Evolutionary conservation across 2,888 invertebrate genomes (phyloP).

Genomic region (Diarsia mendica): DNA sequence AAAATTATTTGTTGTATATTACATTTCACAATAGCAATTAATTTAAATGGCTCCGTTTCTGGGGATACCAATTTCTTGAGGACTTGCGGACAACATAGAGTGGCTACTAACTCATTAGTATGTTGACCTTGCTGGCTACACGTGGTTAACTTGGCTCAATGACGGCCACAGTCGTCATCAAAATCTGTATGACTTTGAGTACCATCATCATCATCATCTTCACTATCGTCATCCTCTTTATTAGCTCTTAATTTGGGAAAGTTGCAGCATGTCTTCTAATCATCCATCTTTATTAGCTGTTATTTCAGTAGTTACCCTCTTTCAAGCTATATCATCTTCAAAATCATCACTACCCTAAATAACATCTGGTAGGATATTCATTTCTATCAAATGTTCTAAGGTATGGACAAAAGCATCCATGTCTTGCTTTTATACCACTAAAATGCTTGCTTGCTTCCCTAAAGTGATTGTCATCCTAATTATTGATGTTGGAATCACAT

Average conservation of each 20-base stretch:
- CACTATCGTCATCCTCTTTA: neutral
- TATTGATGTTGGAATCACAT: neutral
- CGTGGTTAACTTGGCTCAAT: constrained; percentile 1
- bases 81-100: neutral
- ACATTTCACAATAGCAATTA: constrained; percentile 3
- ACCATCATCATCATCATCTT: neutral
- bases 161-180: neutral
- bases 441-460: neutral
- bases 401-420: neutral
- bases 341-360: neutral
- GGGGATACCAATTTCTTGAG: neutral
- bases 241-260: neutral
- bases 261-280: neutral
- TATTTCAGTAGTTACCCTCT: neutral
- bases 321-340: neutral
- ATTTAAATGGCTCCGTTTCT: neutral
- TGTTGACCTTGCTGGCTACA: constrained; percentile 9
- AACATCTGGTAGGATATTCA: neutral
- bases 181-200: neutral
- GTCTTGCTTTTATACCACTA: neutral
- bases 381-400: neutral
- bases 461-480: too few relatives aligned
- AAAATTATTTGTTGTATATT: neutral
- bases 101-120: neutral
- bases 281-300: neutral